A percentile compares a stretch with the other conserved stretches of the same genome.
Evolutionary conservation across 1,140 invertebrate genomes (phyloP).

Genomic region (Diploscapter pachys): DNA sequence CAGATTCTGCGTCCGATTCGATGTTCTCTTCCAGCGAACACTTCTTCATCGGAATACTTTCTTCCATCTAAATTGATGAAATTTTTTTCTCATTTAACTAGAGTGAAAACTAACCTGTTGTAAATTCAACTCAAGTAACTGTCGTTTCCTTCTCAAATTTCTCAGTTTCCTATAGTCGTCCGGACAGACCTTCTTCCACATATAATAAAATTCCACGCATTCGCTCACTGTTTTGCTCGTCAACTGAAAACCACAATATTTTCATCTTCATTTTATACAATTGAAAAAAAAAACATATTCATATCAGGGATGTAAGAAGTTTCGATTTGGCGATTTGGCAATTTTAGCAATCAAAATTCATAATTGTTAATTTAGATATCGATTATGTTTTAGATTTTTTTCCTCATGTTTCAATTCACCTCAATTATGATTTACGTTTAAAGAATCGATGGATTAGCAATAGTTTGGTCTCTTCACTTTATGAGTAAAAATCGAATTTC

Average conservation of each 20-base stretch:
- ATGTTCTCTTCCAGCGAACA: background rate
- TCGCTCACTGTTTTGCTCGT: slow-evolving; percentile 82
- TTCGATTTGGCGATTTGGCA: too few relatives aligned
- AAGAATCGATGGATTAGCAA: too few relatives aligned
- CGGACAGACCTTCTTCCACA: slow-evolving; percentile 82
- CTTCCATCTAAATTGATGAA: slow-evolving; percentile 7
- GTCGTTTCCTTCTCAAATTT: slow-evolving; percentile 60
- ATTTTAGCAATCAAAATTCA: too few relatives aligned
- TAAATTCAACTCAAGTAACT: slow-evolving; percentile 55
- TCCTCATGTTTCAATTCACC: too few relatives aligned
- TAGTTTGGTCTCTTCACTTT: too few relatives aligned
- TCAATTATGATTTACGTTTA: too few relatives aligned
- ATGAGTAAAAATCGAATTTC: too few relatives aligned
- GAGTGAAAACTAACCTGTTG: slow-evolving; percentile 15
- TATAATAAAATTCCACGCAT: slow-evolving; percentile 94
- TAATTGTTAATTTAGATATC: too few relatives aligned
- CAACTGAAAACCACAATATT: slow-evolving; percentile 65
- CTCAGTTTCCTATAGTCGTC: slow-evolving; percentile 63
- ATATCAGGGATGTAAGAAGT: too few relatives aligned
- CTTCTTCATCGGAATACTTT: slow-evolving; percentile 10
- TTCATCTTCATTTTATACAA: too few relatives aligned
- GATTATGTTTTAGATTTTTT: too few relatives aligned
- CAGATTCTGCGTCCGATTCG: slow-evolving; percentile 15
- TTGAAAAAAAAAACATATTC: too few relatives aligned
- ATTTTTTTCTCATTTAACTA: background rate